These are phyloP conservation scores for Bombus difficillimus DNA, from an alignment of 1,140 invertebrate species.

Conservation along the genomic window DNA sequence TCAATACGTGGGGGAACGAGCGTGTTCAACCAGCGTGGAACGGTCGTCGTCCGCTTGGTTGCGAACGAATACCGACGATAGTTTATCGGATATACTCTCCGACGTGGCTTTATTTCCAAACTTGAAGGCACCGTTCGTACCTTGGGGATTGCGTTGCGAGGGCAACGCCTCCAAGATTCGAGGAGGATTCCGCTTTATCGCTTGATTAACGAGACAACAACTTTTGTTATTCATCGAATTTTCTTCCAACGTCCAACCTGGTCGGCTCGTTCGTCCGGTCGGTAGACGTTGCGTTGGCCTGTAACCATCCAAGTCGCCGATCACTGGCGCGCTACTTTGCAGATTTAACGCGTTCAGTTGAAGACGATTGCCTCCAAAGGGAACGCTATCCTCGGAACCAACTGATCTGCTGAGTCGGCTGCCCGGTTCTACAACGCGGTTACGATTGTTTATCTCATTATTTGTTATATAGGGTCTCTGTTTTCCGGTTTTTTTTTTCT, in stretches of 20 bases:
- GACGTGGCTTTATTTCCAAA: conserved; percentile 3
- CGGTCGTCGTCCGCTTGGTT: conserved; percentile 9
- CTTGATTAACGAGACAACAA: conserved; percentile 16
- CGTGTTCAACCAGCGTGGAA: conserved; percentile 17
- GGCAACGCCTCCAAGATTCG: conserved; percentile 78
- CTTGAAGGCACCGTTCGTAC: not conserved
- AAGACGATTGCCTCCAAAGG: conserved; percentile 57
- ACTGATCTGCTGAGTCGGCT: conserved; percentile 77
- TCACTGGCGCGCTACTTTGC: conserved; percentile 68
- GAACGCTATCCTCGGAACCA: conserved; percentile 73
- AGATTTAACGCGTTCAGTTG: conserved; percentile 76
- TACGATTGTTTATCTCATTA: not conserved
- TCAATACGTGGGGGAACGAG: conserved; percentile 50
- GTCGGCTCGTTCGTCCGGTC: not conserved
- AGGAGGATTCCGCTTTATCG: conserved; percentile 63
- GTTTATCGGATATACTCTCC: conserved; percentile 19
- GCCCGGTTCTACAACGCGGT: conserved; percentile 68
- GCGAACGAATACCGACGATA: conserved; percentile 30
- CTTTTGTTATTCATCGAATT: conserved; percentile 23
- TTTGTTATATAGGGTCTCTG: not conserved
- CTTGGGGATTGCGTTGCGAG: conserved; percentile 62
- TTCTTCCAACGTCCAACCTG: conserved; percentile 50
- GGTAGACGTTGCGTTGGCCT: conserved; percentile 27
- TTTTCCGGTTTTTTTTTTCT: too few species aligned
- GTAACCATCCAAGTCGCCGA: conserved; percentile 43